These are phyloP conservation scores for Symphodus melops DNA, from an alignment of 2,113 vertebrate species.

Conservation along the genomic window DNA sequence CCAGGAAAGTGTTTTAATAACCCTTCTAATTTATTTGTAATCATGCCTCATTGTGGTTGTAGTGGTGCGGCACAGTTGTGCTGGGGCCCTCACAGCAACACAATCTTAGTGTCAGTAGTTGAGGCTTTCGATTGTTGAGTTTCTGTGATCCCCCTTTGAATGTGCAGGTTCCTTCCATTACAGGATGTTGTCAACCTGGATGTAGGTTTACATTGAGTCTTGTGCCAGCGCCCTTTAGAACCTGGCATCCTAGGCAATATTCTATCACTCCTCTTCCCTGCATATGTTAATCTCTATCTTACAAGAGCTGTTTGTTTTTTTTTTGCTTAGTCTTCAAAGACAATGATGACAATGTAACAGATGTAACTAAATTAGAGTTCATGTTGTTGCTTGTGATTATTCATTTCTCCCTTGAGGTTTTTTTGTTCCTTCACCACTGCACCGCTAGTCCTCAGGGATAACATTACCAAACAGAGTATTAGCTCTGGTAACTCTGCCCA, in stretches of 20 bases:
- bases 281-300: not conserved
- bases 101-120: not conserved
- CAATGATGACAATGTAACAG: not conserved
- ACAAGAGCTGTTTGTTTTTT: not conserved
- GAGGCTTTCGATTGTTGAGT: not conserved
- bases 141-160: not conserved
- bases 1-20: slow-evolving; percentile 54
- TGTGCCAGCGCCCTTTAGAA: no score
- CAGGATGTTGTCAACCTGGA: no score
- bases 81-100: not conserved
- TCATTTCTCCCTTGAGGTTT: not conserved
- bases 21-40: slow-evolving; percentile 51
- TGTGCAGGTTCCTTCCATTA: no score
- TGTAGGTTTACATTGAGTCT: no score
- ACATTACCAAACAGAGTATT: not conserved
- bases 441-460: not conserved
- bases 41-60: slow-evolving; percentile 30
- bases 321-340: not conserved
- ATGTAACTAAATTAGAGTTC: not conserved
- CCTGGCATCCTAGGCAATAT: no score
- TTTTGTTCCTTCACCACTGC: not conserved
- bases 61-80: not conserved
- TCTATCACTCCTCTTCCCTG: no score
- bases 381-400: not conserved
- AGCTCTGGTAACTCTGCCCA: not conserved